These are phyloP conservation scores for Sardinella longiceps DNA, from an alignment of 2,797 vertebrate genomes.

Conservation along the genomic window DNA sequence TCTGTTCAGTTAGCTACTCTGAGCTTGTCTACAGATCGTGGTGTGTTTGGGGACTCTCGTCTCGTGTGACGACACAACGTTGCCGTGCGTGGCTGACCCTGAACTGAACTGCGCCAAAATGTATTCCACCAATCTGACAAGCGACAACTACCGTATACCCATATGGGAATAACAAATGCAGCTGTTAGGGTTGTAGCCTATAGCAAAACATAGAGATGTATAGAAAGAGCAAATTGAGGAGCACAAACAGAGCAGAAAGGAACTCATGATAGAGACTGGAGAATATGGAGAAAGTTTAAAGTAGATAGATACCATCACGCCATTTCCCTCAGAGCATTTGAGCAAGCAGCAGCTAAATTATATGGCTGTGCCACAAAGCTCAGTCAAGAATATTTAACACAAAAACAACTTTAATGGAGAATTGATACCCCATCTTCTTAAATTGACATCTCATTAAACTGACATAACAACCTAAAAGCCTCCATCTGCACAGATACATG, in stretches of 20 bases:
- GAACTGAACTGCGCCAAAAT: not conserved
- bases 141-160: not conserved
- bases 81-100: not conserved
- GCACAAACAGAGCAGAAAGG: not conserved
- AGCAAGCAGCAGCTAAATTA: not conserved
- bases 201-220: not conserved
- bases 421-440: not conserved
- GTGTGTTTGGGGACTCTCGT: not conserved
- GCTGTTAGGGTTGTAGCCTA: not conserved
- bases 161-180: constrained; percentile 10
- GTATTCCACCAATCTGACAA: not conserved
- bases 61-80: not conserved
- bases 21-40: not conserved
- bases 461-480: not conserved
- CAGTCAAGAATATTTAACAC: not conserved
- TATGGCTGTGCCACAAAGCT: not conserved
- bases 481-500: not conserved
- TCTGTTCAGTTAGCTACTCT: not conserved
- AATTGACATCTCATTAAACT: not conserved
- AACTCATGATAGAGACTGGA: not conserved
- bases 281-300: not conserved
- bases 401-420: not conserved
- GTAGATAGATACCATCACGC: not conserved
- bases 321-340: not conserved
- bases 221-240: not conserved